These are phyloP conservation scores for Aleiodes testaceus DNA, from an alignment of 2,888 invertebrate genomes.

Conservation along the genomic window DNA sequence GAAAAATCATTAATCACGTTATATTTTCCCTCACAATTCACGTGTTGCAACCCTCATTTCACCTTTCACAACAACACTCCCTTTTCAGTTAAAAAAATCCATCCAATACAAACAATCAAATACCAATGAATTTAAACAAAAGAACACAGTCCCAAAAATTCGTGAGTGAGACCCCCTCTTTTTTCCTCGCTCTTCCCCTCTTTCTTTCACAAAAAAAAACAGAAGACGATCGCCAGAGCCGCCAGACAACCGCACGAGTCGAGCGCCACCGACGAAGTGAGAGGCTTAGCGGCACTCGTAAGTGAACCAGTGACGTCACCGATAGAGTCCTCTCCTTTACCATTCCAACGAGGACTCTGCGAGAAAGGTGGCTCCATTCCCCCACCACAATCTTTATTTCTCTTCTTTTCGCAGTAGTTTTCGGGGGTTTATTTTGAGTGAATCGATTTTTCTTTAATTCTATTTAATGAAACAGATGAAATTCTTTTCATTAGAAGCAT, in stretches of 20 bases:
- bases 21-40: slow-evolving; percentile 22
- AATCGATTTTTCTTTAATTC: too few relatives aligned
- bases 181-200: slow-evolving; percentile 31
- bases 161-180: not conserved
- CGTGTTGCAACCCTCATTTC: slow-evolving; percentile 22
- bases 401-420: not conserved
- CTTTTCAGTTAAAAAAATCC: not conserved
- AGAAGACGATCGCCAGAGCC: slow-evolving; percentile 14
- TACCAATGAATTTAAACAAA: not conserved
- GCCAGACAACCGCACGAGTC: slow-evolving; percentile 61
- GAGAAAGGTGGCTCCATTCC: slow-evolving; percentile 47
- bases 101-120: not conserved
- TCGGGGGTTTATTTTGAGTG: too few relatives aligned
- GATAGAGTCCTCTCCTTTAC: slow-evolving; percentile 47
- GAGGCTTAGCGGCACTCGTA: slow-evolving; percentile 67
- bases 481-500: too few relatives aligned
- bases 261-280: slow-evolving; percentile 68
- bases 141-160: not conserved
- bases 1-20: slow-evolving; percentile 1
- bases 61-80: slow-evolving; percentile 33
- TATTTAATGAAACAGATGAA: too few relatives aligned
- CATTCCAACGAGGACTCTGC: slow-evolving; percentile 43
- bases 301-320: slow-evolving; percentile 67
- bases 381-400: slow-evolving; percentile 30
- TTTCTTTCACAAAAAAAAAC: not conserved